These are phyloP conservation scores for Pygoscelis antarcticus DNA, from an alignment of 2,113 vertebrate genomes.

Conservation along the genomic window DNA sequence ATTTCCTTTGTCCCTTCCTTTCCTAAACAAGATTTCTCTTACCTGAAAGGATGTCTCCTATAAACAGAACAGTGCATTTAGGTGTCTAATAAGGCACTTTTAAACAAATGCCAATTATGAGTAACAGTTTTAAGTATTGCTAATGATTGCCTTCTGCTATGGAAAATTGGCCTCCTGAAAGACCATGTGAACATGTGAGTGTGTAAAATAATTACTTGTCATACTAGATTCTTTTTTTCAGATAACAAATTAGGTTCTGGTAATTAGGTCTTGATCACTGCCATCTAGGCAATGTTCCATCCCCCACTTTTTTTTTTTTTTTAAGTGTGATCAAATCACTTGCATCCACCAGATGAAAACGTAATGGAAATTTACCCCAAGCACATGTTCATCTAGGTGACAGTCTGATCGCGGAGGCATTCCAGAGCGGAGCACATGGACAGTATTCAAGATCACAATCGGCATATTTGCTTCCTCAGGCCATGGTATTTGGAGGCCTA, in stretches of 20 bases:
- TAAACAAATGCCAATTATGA: neutral
- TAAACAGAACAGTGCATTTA: neutral
- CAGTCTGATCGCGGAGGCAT: neutral
- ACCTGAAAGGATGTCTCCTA: neutral
- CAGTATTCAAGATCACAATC: neutral
- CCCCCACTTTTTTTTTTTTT: accelerated
- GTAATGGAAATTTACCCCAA: neutral
- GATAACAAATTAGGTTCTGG: neutral
- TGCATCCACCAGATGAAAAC: neutral
- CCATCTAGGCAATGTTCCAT: neutral
- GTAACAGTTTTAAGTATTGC: neutral
- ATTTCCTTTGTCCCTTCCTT: neutral
- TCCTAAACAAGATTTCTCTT: neutral
- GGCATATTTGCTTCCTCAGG: neutral
- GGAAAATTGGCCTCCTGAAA: neutral
- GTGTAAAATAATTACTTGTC: constrained; percentile 26
- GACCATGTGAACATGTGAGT: neutral
- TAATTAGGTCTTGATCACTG: neutral
- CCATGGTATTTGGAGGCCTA: neutral
- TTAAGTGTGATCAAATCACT: neutral
- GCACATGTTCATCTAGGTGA: neutral
- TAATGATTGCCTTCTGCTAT: neutral
- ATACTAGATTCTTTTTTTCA: neutral
- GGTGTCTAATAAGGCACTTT: neutral
- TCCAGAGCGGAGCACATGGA: neutral